These are phyloP conservation scores for Chirona hameri DNA, from an alignment of 2,888 invertebrate species.

Conservation along the genomic window DNA sequence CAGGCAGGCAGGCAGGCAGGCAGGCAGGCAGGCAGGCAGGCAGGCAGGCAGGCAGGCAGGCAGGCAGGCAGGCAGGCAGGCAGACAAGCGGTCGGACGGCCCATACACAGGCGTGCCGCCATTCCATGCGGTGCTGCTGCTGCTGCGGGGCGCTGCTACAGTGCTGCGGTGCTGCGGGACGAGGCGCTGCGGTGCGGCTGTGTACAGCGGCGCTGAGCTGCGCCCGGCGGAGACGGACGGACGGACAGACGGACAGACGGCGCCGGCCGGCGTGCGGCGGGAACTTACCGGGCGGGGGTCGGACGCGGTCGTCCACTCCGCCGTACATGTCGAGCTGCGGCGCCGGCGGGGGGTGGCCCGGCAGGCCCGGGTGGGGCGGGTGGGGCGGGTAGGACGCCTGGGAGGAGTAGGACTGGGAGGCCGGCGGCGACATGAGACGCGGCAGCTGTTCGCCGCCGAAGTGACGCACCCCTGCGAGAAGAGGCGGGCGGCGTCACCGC, in stretches of 20 bases:
- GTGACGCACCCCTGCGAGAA: slow-evolving; percentile 13
- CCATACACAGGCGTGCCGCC: too few species aligned
- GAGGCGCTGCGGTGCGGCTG: too few species aligned
- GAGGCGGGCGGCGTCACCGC: neutral
- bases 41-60: too few species aligned
- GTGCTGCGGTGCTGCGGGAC: neutral
- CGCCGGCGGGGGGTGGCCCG: neutral
- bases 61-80: too few species aligned
- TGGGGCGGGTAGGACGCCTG: too few species aligned
- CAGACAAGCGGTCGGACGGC: too few species aligned
- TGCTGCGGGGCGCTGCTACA: neutral
- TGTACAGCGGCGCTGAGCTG: neutral
- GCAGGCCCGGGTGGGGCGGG: neutral
- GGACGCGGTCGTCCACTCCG: neutral
- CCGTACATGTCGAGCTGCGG: neutral
- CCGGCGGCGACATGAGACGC: neutral
- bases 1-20: too few species aligned
- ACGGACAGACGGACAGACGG: neutral
- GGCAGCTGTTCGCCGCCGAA: slow-evolving; percentile 2
- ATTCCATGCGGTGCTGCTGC: too few species aligned
- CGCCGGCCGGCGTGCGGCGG: neutral
- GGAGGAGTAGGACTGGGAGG: neutral
- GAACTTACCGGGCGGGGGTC: neutral
- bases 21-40: too few species aligned
- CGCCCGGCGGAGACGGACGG: too few species aligned